phyloP scores from a whole-genome alignment of 1,140 invertebrate genomes.

The silkworm (Bombyx mori) region DNA sequence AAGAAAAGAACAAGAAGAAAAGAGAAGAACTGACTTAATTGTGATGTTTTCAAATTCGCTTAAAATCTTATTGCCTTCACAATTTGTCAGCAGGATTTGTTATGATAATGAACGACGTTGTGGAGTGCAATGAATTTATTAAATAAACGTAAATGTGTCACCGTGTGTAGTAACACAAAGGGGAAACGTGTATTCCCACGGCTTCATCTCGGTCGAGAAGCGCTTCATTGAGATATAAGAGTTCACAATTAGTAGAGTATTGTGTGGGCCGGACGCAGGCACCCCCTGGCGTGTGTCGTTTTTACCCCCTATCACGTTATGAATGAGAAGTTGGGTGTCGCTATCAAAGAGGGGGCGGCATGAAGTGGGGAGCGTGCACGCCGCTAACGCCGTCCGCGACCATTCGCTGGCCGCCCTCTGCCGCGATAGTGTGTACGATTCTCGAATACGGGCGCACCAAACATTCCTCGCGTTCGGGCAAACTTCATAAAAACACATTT shows the following conservation, averaged over 20 bases:
- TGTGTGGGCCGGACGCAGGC: constrained; percentile 23
- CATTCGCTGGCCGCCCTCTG: constrained; percentile 48
- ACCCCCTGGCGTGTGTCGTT: constrained; percentile 28
- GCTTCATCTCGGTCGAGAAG: constrained; percentile 14
- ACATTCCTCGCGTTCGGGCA: constrained; percentile 60
- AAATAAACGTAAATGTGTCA: background rate
- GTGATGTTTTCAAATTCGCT: too few species aligned
- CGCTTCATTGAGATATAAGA: constrained; percentile 20
- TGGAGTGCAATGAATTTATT: background rate
- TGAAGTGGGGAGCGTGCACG: constrained; percentile 26
- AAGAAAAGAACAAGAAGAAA: too few species aligned
- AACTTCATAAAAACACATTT: constrained; percentile 42
- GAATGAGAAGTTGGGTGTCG: constrained; percentile 39
- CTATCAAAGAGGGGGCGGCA: constrained; percentile 18
- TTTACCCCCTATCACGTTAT: constrained; percentile 55
- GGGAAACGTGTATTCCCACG: constrained; percentile 19
- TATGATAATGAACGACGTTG: too few species aligned
- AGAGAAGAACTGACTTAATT: too few species aligned
- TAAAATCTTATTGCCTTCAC: too few species aligned
- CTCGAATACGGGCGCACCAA: constrained; percentile 14
- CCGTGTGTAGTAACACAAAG: background rate
- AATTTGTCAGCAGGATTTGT: too few species aligned
- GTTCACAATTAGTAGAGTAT: constrained; percentile 27
- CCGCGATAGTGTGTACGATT: constrained; percentile 29
- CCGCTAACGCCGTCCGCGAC: constrained; percentile 12